Conservation (phyloP, 2,797 vertebrate species). For the Coendou prehensilis region DNA sequence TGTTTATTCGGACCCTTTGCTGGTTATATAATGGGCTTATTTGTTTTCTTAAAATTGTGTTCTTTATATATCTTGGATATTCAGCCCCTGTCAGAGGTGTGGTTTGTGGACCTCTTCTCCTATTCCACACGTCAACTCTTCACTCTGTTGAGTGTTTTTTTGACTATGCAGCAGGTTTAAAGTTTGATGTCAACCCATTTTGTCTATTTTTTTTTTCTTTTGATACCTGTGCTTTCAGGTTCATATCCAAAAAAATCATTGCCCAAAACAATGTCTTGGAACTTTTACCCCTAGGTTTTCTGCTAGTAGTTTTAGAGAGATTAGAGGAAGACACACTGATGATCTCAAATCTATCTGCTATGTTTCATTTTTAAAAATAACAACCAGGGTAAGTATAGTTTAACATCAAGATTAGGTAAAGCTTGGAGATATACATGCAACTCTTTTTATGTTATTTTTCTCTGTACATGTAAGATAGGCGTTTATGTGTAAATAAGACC, state of each 20-base stretch:
- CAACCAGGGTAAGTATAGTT: background rate
- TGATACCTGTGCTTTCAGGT: background rate
- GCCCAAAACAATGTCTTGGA: background rate
- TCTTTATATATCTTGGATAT: background rate
- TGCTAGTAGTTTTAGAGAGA: background rate
- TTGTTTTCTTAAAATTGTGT: background rate
- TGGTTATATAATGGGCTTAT: background rate
- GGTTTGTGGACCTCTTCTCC: no score
- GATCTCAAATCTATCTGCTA: background rate
- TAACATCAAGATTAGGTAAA: background rate
- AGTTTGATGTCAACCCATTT: no score
- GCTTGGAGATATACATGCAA: background rate
- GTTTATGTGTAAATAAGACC: background rate
- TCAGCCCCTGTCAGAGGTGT: background rate
- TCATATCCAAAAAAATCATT: background rate
- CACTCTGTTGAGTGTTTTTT: background rate
- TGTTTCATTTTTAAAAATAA: background rate
- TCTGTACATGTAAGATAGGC: background rate
- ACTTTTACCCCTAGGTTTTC: background rate
- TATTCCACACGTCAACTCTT: background rate
- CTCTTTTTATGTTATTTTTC: background rate
- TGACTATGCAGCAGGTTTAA: background rate
- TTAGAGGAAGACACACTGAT: background rate
- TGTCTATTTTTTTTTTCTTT: background rate
- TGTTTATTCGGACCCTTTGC: no score